Base-by-base conservation (phyloP, 2,888 invertebrate species). In the Eustalomyia histrio region DNA sequence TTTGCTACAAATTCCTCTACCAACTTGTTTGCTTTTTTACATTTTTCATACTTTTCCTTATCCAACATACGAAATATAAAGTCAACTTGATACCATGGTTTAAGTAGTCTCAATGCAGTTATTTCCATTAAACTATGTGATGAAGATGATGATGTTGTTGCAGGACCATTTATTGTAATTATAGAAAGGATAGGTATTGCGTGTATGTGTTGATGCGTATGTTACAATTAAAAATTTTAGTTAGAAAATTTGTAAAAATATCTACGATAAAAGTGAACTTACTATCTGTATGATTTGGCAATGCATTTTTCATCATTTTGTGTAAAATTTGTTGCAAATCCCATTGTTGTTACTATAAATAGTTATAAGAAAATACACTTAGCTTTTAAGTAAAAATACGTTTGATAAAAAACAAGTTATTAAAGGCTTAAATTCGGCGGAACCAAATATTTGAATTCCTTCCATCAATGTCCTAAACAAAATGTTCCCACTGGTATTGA, bases 21-120 rank as follows among this genome's bases (percentile, higher is more conserved):
- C 83, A 89, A 84, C 83, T 87, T 85, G 76, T 87, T 87, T 80
- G 88, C 86, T 47, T 81, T 83, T 71, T 80, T 81, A 3, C 86
- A 85, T 73, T 85, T 85, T 10, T 86, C 86, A 60, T 89, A 88
- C 10, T 87, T 83, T 24, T 86, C 65, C 0, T 84, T 85, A 21
- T 86, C 88, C 83, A 90, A 76, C 8, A 89, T 75, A 14, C 89
- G 88, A 75, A 90, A 89, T 72, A 89, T 80, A n/a, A 86, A 82
- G 84, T 88, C 89, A 76, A 88, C 87, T 84, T 90, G 89, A 79
- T 89, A 86, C 89, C 90, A 89, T 12, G 90, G 90, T 61, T 88
- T 90, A 8, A 88, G 84, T 69, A 84, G 87, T 83, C 85, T 86
- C 72, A 89, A 84, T 52, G 90, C 89, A 29, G 89, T 89, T 80